Conservation (phyloP, 2,797 vertebrate genomes). For the Hybognathus amarus region DNA sequence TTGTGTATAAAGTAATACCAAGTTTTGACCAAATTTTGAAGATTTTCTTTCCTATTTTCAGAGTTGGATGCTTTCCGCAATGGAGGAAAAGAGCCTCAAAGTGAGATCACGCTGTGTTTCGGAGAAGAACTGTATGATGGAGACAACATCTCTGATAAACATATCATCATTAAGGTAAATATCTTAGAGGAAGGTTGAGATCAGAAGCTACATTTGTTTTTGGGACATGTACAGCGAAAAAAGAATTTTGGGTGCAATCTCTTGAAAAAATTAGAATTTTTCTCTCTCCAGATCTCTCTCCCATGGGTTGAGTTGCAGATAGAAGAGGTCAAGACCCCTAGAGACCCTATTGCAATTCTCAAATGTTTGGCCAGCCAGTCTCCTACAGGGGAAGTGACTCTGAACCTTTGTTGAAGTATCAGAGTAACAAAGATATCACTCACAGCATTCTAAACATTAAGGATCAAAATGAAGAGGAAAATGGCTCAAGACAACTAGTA, state of each 20-base stretch:
- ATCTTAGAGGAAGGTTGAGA: neutral
- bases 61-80: constrained; percentile 73
- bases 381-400: constrained; percentile 75
- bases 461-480: neutral
- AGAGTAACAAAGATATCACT: constrained; percentile 11
- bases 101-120: constrained; percentile 81
- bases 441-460: neutral
- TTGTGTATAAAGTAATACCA: neutral
- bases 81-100: constrained; percentile 75
- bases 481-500: neutral
- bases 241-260: neutral
- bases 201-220: neutral
- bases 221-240: neutral
- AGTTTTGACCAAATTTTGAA: too few species aligned
- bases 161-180: constrained; percentile 79
- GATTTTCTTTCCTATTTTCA: constrained; percentile 53
- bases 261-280: neutral
- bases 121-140: constrained; percentile 76
- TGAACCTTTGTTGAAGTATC: constrained; percentile 72
- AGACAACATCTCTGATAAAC: constrained; percentile 70
- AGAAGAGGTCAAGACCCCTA: constrained; percentile 55
- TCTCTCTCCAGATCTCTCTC: constrained; percentile 67
- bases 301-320: constrained; percentile 77
- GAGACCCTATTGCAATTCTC: constrained; percentile 66
- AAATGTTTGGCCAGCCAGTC: constrained; percentile 76